phyloP scores from a whole-genome alignment of 2,888 invertebrate genomes.

The Habroteleia sp. region DNA sequence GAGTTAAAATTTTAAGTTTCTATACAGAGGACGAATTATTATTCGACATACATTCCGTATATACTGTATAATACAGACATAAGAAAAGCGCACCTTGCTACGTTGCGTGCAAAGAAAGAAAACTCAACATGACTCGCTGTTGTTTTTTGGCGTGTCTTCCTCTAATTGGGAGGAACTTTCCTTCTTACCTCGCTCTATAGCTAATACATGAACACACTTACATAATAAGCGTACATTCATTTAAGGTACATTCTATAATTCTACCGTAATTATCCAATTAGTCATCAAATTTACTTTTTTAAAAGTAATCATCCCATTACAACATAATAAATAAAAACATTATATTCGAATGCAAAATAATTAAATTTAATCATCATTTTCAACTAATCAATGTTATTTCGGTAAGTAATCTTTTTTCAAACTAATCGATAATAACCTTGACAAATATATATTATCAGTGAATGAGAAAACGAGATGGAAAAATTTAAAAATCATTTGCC shows the following conservation, averaged over 20 bases:
- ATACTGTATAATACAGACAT: constrained; percentile 33
- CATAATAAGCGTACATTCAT: constrained; percentile 1
- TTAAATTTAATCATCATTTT: constrained; percentile 3
- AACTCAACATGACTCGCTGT: constrained; percentile 42
- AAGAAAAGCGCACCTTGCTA: constrained; percentile 43
- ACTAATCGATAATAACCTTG: too few relatives aligned
- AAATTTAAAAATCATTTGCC: too few relatives aligned
- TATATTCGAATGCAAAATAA: background rate
- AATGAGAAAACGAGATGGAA: too few relatives aligned
- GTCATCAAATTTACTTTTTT: constrained; percentile 38
- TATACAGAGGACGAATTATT: constrained; percentile 45
- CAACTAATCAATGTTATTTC: too few relatives aligned
- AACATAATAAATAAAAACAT: background rate
- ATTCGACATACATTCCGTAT: constrained; percentile 40
- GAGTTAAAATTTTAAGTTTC: constrained; percentile 35
- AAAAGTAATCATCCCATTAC: constrained; percentile 32
- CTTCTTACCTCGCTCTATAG: constrained; percentile 15
- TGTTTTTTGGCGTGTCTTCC: constrained; percentile 17
- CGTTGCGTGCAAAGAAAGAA: constrained; percentile 34
- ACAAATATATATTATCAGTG: too few relatives aligned
- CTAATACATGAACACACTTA: constrained; percentile 13
- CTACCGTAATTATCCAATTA: constrained; percentile 56
- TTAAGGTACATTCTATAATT: constrained; percentile 2
- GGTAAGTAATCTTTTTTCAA: too few relatives aligned
- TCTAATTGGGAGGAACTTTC: constrained; percentile 28